Percentiles rank a stretch among this genome's conserved stretches.
phyloP scores from a whole-genome alignment of 2,888 invertebrate genomes.

The Bellardia pandia region DNA sequence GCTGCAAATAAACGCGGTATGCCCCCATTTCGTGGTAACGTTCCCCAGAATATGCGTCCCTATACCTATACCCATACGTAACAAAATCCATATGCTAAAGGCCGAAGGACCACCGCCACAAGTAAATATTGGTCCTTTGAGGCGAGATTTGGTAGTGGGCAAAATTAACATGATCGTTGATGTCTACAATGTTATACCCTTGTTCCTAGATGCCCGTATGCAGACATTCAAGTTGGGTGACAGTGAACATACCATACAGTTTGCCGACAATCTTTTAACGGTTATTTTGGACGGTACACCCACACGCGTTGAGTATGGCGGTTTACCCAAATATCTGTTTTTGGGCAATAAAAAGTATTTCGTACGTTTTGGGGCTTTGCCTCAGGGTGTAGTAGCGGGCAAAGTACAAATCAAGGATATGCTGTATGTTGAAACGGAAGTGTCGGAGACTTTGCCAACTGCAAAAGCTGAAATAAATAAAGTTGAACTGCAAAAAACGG shows the following conservation, averaged over 20 bases:
- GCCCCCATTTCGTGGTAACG: constrained; percentile 74
- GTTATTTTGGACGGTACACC: constrained; percentile 92
- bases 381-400: constrained; percentile 90
- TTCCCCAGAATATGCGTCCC: constrained; percentile 62
- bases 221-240: constrained; percentile 91
- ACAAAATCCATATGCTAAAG: constrained; percentile 90
- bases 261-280: constrained; percentile 90
- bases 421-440: constrained; percentile 86
- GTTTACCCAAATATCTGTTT: constrained; percentile 91
- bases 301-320: constrained; percentile 92
- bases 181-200: constrained; percentile 90
- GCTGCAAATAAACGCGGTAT: constrained; percentile 64
- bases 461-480: constrained; percentile 51
- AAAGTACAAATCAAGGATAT: constrained; percentile 89
- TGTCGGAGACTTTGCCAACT: not conserved
- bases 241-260: constrained; percentile 90
- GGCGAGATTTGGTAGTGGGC: constrained; percentile 93
- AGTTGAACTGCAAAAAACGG: constrained; percentile 78
- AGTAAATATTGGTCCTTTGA: constrained; percentile 94
- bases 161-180: constrained; percentile 93
- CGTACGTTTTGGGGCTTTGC: constrained; percentile 91
- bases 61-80: constrained; percentile 90
- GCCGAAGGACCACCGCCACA: constrained; percentile 96
- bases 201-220: constrained; percentile 92
- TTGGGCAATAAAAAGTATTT: constrained; percentile 91